phyloP scores from a whole-genome alignment of 2,113 vertebrate species.

The Syrmaticus mikado region DNA sequence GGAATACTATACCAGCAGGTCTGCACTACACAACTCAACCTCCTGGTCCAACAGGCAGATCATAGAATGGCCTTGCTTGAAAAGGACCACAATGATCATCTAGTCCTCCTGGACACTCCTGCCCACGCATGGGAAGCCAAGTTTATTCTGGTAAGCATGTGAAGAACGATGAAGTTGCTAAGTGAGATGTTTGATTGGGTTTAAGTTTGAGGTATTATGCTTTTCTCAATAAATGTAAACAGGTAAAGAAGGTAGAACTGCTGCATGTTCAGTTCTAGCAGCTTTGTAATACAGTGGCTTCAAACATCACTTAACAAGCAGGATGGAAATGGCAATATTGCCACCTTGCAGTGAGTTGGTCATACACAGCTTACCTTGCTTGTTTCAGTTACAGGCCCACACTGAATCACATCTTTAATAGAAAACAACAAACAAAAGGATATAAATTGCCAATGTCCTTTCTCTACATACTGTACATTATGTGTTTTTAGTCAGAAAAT shows the following conservation, averaged over 20 bases:
- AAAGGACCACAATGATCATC: too few relatives aligned
- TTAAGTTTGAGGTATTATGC: fast-evolving
- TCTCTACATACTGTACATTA: not conserved
- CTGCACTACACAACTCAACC: fast-evolving
- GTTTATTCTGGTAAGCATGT: not conserved
- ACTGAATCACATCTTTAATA: not conserved
- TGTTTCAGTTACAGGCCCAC: not conserved
- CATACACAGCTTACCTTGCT: not conserved
- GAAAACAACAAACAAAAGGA: not conserved
- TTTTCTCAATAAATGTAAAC: fast-evolving
- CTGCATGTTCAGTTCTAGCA: not conserved
- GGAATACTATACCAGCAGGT: not conserved
- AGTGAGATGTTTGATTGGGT: not conserved
- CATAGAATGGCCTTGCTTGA: too few relatives aligned
- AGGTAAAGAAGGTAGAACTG: not conserved
- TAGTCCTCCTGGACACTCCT: not conserved
- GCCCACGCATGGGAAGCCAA: not conserved
- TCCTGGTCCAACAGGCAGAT: not conserved
- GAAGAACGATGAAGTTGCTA: not conserved
- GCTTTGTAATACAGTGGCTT: not conserved
- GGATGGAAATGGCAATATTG: not conserved
- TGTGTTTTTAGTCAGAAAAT: not conserved
- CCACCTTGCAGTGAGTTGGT: not conserved
- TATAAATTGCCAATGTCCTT: fast-evolving
- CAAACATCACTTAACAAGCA: not conserved